Evolutionary conservation across 2,113 vertebrate species (phyloP), one percentile per base, ranked within the genome.

Genomic region (Sminthopsis crassicaudata): DNA sequence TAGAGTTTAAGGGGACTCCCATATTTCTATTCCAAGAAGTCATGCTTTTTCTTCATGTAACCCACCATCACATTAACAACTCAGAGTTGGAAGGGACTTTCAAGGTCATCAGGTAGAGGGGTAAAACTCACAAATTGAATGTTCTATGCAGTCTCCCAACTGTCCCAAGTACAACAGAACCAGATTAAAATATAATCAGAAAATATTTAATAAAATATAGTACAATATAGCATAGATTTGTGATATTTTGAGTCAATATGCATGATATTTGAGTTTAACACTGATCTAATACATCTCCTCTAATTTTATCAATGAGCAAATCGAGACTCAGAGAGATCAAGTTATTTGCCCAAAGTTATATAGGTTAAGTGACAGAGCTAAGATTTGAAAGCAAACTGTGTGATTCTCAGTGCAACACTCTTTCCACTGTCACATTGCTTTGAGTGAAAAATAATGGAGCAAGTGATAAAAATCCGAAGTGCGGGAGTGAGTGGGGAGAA

Each of bases 111-210:
- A 42, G 6, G n/a, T 42, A 84, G n/a, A 42, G 19, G 2, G 16
- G 6, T 23, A n/a, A 84, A 22, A 8, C n/a, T 42, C 36, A 84
- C 19, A 84, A 19, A 84, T 8, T 84, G 5, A 2, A 42, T 16
- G 7, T 0, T 42, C 0, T 2, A 19, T n/a, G 36, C 14, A n/a
- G 36, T 1, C 5, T 12, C 14, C 36, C 36, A 76, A 19, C 60
- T 36, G 3, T 76, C 14, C 36, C 30, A 19, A 76, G 14, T n/a
- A 36, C 30, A n/a, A 0, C 14, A n/a, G 60, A 76, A 76, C 4
- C 3, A 76, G 30, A 76, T 76, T 14, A n/a, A 76, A n/a, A 76
- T 76, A 19, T 76, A 42, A 84, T 22, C 2, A 19, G n/a, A 6
- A 84, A 84, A 84, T n/a, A 2, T 84, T 42, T 84, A 42, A 42